These are phyloP conservation scores for Resseliella maxima DNA, from an alignment of 2,888 invertebrate species.

Conservation along the genomic window DNA sequence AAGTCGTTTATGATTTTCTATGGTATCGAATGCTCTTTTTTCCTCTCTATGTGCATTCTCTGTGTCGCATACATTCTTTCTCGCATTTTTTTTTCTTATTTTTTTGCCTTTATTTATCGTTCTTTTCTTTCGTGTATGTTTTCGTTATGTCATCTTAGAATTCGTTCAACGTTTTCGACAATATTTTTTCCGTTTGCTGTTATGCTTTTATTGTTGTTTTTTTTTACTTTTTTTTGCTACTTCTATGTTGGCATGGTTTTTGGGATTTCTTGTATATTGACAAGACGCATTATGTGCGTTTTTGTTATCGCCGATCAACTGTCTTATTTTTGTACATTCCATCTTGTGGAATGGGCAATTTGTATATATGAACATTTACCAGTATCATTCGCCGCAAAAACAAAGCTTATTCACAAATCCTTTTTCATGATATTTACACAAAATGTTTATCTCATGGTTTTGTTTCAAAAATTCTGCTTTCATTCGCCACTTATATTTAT, in stretches of 20 bases:
- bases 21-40: slow-evolving; percentile 37
- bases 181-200: slow-evolving; percentile 52
- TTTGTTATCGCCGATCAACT: slow-evolving; percentile 26
- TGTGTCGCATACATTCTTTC: slow-evolving; percentile 17
- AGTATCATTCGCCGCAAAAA: neutral
- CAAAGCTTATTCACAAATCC: slow-evolving; percentile 31
- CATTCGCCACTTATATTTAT: neutral
- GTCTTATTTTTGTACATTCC: neutral
- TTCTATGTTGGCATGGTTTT: neutral
- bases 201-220: slow-evolving; percentile 45
- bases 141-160: slow-evolving; percentile 19
- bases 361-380: neutral
- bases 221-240: slow-evolving; percentile 7
- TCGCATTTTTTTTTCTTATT: neutral
- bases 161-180: slow-evolving; percentile 43
- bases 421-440: neutral
- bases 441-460: neutral
- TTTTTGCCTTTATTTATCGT: slow-evolving; percentile 24
- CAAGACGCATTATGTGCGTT: slow-evolving; percentile 45
- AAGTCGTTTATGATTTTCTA: slow-evolving; percentile 53
- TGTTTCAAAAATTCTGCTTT: neutral
- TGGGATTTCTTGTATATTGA: neutral
- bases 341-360: neutral
- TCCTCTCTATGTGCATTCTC: neutral
- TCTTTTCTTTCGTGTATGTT: neutral